A percentile compares a stretch with the other conserved stretches of the same genome.
Conservation (phyloP, 2,113 vertebrate genomes). For the Malaclemys terrapin region DNA sequence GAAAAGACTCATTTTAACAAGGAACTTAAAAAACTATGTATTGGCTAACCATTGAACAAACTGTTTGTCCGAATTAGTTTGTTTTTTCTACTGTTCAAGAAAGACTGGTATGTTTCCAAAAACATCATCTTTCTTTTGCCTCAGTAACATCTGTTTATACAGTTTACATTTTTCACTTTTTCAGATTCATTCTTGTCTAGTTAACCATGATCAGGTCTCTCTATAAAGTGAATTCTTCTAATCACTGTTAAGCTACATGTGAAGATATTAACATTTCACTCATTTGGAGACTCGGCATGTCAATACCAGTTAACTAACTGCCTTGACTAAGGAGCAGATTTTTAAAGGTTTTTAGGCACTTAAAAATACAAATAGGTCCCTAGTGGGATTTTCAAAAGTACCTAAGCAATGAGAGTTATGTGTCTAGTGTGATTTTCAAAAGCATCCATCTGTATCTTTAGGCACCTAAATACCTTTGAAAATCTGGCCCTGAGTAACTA, state of each 20-base stretch:
- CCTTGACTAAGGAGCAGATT: background rate
- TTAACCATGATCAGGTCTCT: background rate
- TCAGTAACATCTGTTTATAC: background rate
- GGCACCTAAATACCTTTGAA: conserved; percentile 19
- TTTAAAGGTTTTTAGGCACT: background rate
- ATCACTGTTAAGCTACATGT: background rate
- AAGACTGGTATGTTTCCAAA: background rate
- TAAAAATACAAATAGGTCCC: background rate
- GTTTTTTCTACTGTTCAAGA: background rate
- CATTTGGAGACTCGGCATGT: background rate
- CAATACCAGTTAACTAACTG: background rate
- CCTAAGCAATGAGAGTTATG: background rate
- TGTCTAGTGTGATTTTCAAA: background rate
- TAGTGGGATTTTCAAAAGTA: background rate
- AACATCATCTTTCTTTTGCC: background rate
- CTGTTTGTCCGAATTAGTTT: background rate
- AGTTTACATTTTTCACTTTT: background rate
- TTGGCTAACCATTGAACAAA: background rate
- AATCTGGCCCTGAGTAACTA: background rate
- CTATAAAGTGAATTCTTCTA: background rate
- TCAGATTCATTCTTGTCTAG: background rate
- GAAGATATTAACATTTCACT: background rate
- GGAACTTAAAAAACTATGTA: background rate
- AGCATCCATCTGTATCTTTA: background rate
- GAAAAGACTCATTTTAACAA: background rate